These are phyloP conservation scores for Uria aalge DNA, from an alignment of 2,113 vertebrate species.

Conservation along the genomic window DNA sequence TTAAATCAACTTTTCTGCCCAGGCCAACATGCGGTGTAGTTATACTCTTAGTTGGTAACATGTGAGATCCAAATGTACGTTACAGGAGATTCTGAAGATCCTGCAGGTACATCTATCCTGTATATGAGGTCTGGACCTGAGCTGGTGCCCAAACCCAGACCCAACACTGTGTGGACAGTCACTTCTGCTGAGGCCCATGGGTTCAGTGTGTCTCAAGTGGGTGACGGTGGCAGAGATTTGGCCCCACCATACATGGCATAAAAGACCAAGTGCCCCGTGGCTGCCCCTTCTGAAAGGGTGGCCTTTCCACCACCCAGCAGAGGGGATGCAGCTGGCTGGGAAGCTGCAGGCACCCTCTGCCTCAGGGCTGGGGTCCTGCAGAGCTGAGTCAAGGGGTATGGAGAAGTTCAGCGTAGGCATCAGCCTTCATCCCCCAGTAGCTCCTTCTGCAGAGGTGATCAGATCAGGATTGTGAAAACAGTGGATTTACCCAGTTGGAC, in stretches of 20 bases:
- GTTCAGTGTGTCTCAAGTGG: rapidly evolving
- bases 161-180: rapidly evolving
- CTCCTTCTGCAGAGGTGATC: background rate
- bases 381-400: background rate
- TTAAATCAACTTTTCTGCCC: background rate
- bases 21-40: rapidly evolving
- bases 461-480: background rate
- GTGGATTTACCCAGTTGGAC: background rate
- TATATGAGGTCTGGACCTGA: background rate
- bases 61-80: background rate
- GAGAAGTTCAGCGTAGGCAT: background rate
- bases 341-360: background rate
- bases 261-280: background rate
- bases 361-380: background rate
- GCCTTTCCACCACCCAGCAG: background rate
- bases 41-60: background rate
- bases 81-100: background rate
- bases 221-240: rapidly evolving
- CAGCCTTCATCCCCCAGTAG: background rate
- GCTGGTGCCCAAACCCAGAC: background rate
- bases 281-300: background rate
- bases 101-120: rapidly evolving
- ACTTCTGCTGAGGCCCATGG: no score
- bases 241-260: rapidly evolving
- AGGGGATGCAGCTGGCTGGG: background rate